Base-by-base conservation (phyloP, 2,888 invertebrate species). In the Parochlus steinenii region DNA sequence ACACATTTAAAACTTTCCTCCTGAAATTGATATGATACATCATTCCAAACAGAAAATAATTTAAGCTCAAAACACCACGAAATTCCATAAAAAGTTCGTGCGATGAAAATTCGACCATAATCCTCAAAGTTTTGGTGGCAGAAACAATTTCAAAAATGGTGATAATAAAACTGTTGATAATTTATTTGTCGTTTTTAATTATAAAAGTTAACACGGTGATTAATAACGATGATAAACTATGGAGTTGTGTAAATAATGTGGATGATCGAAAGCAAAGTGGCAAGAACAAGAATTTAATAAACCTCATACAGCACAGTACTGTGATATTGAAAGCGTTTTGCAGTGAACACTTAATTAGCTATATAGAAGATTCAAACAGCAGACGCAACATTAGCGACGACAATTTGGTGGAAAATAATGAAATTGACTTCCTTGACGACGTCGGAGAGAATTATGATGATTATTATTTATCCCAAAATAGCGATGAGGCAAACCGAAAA, bases 321-420 rank as follows among this genome's bases (percentile, higher is more conserved):
- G 28, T 34, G 27, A 34, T 34, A 34, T 16, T 34, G 12, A 34
- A 34, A 27, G 34, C 34, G 16, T 34, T 34, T 27, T 27, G 28
- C 11, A 34, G 34, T 28, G 20, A 28, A 27, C 20, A 34, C 22
- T 27, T 28, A 28, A 20, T 28, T 11, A 28, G n/a, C n/a, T n/a
- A 20, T 28, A 10, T 34, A 16, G 28, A 12, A 11, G 22, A 32
- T 18, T 7, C 6, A 19, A 15, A n/a, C 15, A 14, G 12, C 15
- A n/a, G n/a, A 27, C 8, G 11, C 8, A 15, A 6, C n/a, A 26
- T 22, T 22, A 8, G 22, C 8, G 22, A 22, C 8, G 22, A 22
- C 22, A 8, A 12, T 27, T n/a, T 14, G 7, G 27, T 12, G 27
- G 11, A 27, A 7, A 14, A n/a, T 27, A 15, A 27, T 14, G 22